Evolutionary conservation across 2,888 invertebrate species (phyloP).

Genomic region (Oligia fasciuncula): DNA sequence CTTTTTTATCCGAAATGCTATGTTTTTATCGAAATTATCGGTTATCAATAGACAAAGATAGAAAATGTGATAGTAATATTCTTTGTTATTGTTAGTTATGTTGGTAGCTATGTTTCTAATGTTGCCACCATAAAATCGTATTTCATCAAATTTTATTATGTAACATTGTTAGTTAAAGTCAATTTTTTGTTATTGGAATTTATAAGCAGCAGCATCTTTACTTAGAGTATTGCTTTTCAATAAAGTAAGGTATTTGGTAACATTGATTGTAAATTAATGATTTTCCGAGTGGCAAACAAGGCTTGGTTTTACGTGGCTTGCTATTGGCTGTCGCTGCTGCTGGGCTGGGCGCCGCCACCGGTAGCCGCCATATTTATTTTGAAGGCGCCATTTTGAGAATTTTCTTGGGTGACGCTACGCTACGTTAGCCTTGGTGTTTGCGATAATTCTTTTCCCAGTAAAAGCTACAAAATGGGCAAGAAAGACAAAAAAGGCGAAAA

Average conservation of each 20-base stretch:
- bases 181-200: too few relatives aligned
- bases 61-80: constrained; percentile 34
- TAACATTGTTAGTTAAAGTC: background rate
- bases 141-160: background rate
- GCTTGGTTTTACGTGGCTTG: background rate
- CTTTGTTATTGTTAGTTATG: constrained; percentile 34
- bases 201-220: background rate
- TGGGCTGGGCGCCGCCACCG: constrained; percentile 5
- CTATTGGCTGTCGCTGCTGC: background rate
- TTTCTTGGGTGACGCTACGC: constrained; percentile 53
- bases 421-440: background rate
- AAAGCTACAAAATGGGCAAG: constrained; percentile 78
- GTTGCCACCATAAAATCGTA: constrained; percentile 24
- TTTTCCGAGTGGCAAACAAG: constrained; percentile 34
- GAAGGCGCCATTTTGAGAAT: constrained; percentile 71
- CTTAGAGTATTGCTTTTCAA: background rate
- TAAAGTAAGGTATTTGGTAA: background rate
- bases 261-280: background rate
- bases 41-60: constrained; percentile 64
- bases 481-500: constrained; percentile 84
- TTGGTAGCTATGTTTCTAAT: constrained; percentile 25
- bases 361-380: constrained; percentile 59
- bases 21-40: constrained; percentile 20
- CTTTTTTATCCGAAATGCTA: background rate
- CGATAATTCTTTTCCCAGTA: background rate